Evolutionary conservation across 2,113 vertebrate genomes (phyloP), one percentile per base, ranked within the genome.

Genomic region (Lamprotornis superbus): DNA sequence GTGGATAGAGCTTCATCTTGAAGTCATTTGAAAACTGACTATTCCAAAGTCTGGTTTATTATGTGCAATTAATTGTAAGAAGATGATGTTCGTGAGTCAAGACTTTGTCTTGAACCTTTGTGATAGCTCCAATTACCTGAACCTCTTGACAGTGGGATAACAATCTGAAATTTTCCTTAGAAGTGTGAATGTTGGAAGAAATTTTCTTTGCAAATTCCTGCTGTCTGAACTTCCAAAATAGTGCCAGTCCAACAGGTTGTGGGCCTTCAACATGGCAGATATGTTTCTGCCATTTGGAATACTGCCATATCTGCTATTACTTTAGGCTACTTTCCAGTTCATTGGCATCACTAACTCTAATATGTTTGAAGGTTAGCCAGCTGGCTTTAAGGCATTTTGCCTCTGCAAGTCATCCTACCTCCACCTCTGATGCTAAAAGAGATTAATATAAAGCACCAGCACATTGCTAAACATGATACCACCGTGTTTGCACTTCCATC

Each of bases 311-410:
- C 83, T 94, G 85, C 94, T 93, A 81, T 96, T 96, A 96, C 65
- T 92, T 87, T 20, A 74, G 69, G 57, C 93, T 76, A 4, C 81
- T 79, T 83, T 64, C 78, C 93, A 87, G 55, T 57, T 87, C n/a
- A 49, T 80, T 89, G 95, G 83, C 83, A 94, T 44, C 44, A 44
- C 63, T 74, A 82, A 57, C 81, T 82, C 33, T 84, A 76, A 64
- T 59, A 75, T 19, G 70, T 80, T 93, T 94, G 96, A 90, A 95
- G 82, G 77, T 60, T 79, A 69, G 93, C 94, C 94, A 97, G 85
- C 77, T 97, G 95, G 94, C 94, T 87, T 18, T 8, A 35, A 33
- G 19, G 21, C 24, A 15, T 63, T 90, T 77, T 85, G 93, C 87
- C 77, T 86, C 82, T 90, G 57, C 64, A 93, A 90, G 83, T 88